Conservation (phyloP, 2,888 invertebrate species). For the Xestia sexstrigata region DNA sequence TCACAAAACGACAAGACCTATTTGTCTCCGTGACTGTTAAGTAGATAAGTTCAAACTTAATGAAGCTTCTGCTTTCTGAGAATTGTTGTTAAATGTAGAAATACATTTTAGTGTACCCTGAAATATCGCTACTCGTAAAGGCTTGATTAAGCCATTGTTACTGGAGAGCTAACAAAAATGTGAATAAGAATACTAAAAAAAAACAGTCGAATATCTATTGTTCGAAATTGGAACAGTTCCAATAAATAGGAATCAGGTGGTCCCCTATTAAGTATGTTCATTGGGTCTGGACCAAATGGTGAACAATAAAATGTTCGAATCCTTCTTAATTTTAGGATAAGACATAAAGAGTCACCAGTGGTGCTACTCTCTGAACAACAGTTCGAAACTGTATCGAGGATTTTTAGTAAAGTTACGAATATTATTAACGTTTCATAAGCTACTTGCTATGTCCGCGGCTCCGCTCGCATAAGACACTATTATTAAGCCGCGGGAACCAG, state of each 20-base stretch:
- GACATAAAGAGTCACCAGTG: background rate
- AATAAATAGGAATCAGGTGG: slow-evolving; percentile 45
- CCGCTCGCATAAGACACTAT: no score
- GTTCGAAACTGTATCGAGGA: background rate
- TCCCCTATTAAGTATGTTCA: slow-evolving; percentile 18
- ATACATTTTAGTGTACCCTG: no score
- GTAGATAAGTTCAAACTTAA: background rate
- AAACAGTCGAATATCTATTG: slow-evolving; percentile 18
- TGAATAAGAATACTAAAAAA: slow-evolving; percentile 16
- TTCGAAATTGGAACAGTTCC: slow-evolving; percentile 49
- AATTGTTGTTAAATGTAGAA: no score
- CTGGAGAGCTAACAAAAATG: background rate
- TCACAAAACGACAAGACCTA: background rate
- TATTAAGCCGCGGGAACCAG: no score
- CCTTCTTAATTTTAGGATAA: slow-evolving; percentile 19
- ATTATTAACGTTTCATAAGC: no score
- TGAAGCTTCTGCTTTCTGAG: background rate
- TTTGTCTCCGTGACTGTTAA: background rate
- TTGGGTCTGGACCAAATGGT: slow-evolving; percentile 22
- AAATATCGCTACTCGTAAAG: background rate
- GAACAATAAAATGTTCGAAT: slow-evolving; percentile 21
- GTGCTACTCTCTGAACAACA: background rate
- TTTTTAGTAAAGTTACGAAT: no score
- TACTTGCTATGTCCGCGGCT: no score
- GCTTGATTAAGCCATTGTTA: slow-evolving; percentile 23